These are phyloP conservation scores for Machimus rusticus DNA, from an alignment of 2,888 invertebrate genomes.

Conservation along the genomic window DNA sequence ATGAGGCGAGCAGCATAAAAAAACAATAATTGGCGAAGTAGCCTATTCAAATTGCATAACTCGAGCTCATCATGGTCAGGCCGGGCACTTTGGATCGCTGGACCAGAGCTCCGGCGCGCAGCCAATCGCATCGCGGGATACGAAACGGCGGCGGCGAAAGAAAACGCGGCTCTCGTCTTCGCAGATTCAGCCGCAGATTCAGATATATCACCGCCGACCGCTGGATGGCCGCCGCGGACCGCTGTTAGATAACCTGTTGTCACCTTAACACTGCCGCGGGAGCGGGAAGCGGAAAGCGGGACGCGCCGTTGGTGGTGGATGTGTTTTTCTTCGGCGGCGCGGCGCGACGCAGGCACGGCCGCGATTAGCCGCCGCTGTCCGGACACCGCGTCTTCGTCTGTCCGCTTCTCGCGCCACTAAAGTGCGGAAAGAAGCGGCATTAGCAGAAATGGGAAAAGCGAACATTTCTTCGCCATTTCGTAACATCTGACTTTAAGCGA, in stretches of 20 bases:
- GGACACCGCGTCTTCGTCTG: neutral
- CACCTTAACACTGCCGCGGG: conserved; percentile 20
- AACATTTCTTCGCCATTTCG: conserved; percentile 46
- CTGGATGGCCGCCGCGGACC: neutral
- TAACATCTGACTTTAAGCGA: conserved; percentile 45
- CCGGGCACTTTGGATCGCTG: neutral
- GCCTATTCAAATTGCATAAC: neutral
- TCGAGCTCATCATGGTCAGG: neutral
- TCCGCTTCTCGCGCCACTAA: neutral
- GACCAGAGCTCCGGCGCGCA: neutral
- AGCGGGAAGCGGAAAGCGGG: neutral
- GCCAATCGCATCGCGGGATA: neutral
- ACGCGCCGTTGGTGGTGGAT: neutral
- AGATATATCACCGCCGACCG: neutral
- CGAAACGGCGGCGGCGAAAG: neutral
- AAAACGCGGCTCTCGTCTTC: neutral
- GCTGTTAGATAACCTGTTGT: conserved; percentile 31
- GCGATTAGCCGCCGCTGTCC: conserved; percentile 3
- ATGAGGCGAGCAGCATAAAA: neutral
- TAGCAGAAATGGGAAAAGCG: conserved; percentile 46
- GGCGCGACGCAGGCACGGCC: neutral
- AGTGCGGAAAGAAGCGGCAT: conserved; percentile 40
- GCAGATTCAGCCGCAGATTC: neutral
- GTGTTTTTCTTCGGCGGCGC: neutral
- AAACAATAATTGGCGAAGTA: neutral